Evolutionary conservation across 2,113 vertebrate species (phyloP).

Genomic region (Nothobranchius furzeri): DNA sequence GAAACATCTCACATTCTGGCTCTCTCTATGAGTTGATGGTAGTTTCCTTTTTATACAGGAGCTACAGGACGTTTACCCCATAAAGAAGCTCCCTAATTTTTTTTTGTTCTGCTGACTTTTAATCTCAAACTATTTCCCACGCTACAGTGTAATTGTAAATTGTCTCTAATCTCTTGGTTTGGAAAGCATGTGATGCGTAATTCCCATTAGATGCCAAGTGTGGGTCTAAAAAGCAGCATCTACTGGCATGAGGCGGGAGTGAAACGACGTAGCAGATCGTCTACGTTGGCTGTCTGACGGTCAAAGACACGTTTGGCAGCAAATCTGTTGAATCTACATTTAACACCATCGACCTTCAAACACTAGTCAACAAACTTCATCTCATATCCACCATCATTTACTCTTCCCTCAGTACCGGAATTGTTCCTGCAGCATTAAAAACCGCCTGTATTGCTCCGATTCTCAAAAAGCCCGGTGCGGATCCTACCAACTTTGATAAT

Average conservation of each 20-base stretch:
- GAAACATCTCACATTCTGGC: slow-evolving; percentile 31
- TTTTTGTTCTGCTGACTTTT: slow-evolving; percentile 68
- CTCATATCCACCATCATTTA: no score
- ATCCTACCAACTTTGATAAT: no score
- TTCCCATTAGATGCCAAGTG: background rate
- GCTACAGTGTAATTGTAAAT: slow-evolving; percentile 60
- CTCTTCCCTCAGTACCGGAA: no score
- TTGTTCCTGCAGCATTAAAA: no score
- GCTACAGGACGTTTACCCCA: slow-evolving; percentile 45
- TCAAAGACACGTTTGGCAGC: slow-evolving; percentile 30
- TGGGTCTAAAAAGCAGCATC: slow-evolving; percentile 1
- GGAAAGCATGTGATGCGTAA: slow-evolving; percentile 39
- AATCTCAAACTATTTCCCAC: slow-evolving; percentile 66
- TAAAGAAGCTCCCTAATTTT: slow-evolving; percentile 41
- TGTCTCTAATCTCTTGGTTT: slow-evolving; percentile 52
- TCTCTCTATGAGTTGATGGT: slow-evolving; percentile 24
- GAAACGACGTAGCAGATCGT: slow-evolving; percentile 29
- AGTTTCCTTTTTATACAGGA: slow-evolving; percentile 28
- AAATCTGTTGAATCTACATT: slow-evolving; percentile 12
- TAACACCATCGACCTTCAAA: no score
- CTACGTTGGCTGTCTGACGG: slow-evolving; percentile 5
- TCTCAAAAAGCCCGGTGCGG: no score
- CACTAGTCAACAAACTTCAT: no score
- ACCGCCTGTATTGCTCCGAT: no score
- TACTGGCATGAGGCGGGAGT: slow-evolving; percentile 21